phyloP scores from a whole-genome alignment of 1,140 invertebrate species.

The Drosophila santomea region DNA sequence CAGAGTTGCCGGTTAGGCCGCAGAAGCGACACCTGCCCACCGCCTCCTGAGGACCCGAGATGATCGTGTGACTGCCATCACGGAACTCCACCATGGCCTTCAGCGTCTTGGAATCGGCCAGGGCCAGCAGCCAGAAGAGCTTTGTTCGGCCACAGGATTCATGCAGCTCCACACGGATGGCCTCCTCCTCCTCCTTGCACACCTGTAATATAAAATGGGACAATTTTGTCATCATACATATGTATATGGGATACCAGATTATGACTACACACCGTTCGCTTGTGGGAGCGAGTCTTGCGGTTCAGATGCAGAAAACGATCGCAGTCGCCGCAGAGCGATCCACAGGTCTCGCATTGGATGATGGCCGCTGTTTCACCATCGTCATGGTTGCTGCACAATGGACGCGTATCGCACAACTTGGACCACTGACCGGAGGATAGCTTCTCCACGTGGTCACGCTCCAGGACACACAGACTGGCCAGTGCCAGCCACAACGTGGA shows the following conservation, averaged over 20 bases:
- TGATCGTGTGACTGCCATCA: constrained; percentile 87
- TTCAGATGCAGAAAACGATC: constrained; percentile 97
- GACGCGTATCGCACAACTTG: constrained; percentile 85
- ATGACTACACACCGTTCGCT: constrained; percentile 88
- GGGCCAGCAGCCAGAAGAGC: constrained; percentile 96
- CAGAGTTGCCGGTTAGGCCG: constrained; percentile 92
- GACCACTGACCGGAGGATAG: constrained; percentile 90
- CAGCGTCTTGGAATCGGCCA: constrained; percentile 96
- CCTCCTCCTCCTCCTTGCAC: constrained; percentile 98
- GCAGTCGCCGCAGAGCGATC: constrained; percentile 97
- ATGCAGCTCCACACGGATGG: constrained; percentile 96
- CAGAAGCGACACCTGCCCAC: constrained; percentile 96
- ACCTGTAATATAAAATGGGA: constrained; percentile 75
- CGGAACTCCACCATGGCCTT: constrained; percentile 98
- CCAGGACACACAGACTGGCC: constrained; percentile 96
- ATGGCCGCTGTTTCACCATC: constrained; percentile 97
- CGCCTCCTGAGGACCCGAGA: constrained; percentile 84
- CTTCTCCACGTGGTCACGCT: constrained; percentile 95
- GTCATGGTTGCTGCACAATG: constrained; percentile 97
- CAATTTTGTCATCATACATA: neutral
- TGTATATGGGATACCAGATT: neutral
- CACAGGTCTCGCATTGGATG: constrained; percentile 96
- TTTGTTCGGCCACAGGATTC: constrained; percentile 98
- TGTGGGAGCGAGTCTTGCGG: constrained; percentile 93
- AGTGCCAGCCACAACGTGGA: constrained; percentile 96